Percentiles rank a stretch among this genome's conserved stretches.
phyloP scores from a whole-genome alignment of 2,888 invertebrate genomes.

The Eudemis profundana region DNA sequence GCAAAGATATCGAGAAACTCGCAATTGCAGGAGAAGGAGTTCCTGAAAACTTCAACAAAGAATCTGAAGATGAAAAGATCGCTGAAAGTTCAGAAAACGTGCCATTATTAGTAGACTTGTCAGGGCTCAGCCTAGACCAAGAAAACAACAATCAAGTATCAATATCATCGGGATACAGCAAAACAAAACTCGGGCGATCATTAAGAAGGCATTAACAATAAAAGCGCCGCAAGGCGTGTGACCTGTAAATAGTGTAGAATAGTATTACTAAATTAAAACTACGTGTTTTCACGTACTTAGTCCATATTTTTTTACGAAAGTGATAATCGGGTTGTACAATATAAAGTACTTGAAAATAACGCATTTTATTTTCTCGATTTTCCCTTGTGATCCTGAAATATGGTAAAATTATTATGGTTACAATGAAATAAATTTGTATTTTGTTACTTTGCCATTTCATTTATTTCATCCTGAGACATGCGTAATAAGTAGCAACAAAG shows the following conservation, averaged over 20 bases:
- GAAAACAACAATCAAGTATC: conserved; percentile 73
- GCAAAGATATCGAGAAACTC: conserved; percentile 86
- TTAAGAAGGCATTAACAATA: conserved; percentile 72
- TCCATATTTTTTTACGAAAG: conserved; percentile 77
- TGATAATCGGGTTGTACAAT: conserved; percentile 82
- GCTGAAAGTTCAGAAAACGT: conserved; percentile 80
- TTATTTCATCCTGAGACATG: conserved; percentile 1
- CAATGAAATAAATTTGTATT: conserved; percentile 36
- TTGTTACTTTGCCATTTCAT: conserved; percentile 30
- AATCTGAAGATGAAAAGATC: conserved; percentile 57
- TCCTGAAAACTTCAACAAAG: conserved; percentile 73
- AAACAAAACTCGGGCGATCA: conserved; percentile 81
- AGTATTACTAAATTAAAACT: conserved; percentile 82
- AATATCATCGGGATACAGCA: conserved; percentile 82
- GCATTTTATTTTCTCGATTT: conserved; percentile 40
- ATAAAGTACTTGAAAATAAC: conserved; percentile 67
- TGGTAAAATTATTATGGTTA: conserved; percentile 20
- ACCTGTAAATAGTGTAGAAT: conserved; percentile 81
- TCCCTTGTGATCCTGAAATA: conserved; percentile 22
- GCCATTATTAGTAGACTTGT: conserved; percentile 82
- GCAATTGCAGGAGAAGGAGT: conserved; percentile 82
- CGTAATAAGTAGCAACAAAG: background rate
- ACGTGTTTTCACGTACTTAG: conserved; percentile 74
- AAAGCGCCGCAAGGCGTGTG: conserved; percentile 58
- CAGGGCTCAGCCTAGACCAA: conserved; percentile 73